A percentile compares a stretch with the other conserved stretches of the same genome.
Conservation (phyloP, 2,797 vertebrate genomes). For the Thripadectes ignobilis region DNA sequence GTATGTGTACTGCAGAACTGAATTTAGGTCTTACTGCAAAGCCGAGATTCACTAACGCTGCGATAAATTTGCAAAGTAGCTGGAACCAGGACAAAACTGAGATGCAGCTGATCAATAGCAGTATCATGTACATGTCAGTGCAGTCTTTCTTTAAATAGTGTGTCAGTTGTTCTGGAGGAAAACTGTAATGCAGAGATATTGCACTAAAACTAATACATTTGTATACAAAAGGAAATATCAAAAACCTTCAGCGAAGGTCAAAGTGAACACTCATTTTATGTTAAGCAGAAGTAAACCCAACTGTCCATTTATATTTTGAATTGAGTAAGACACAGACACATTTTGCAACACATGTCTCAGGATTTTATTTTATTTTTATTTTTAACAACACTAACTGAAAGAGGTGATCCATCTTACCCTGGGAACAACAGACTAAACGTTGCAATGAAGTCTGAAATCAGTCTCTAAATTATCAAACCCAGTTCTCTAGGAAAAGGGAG, state of each 20-base stretch:
- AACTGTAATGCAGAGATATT: background rate
- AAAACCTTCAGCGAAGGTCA: background rate
- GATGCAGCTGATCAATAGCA: accelerated
- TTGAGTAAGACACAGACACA: background rate
- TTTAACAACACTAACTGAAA: background rate
- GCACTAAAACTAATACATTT: background rate
- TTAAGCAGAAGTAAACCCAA: background rate
- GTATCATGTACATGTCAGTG: accelerated
- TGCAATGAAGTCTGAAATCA: background rate
- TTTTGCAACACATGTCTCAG: background rate
- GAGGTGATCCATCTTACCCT: background rate
- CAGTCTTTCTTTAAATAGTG: background rate
- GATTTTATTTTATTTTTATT: background rate
- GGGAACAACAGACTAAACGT: background rate
- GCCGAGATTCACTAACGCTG: background rate
- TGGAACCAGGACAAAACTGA: background rate
- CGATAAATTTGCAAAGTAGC: background rate
- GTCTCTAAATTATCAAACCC: background rate
- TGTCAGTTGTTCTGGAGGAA: background rate
- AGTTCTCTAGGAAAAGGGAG: background rate
- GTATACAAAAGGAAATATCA: background rate
- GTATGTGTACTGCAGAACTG: background rate
- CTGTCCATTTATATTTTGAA: background rate
- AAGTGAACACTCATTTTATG: background rate
- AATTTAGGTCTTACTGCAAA: background rate